Evolutionary conservation across 37 sponge, comb jelly and placozoan genomes (phyloP).

Genomic region (Petrosia ficiformis): DNA sequence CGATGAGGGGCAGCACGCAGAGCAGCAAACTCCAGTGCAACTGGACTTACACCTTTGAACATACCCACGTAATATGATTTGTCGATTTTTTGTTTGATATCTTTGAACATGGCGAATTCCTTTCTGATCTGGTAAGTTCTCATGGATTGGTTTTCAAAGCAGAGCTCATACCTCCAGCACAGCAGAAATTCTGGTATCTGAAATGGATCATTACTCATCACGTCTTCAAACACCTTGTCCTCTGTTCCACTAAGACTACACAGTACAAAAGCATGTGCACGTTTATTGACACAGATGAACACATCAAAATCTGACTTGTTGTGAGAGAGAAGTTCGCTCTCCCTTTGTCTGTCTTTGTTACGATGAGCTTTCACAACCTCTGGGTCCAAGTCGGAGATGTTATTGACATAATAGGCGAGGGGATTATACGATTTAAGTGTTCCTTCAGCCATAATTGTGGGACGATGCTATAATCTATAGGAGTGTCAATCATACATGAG

Average conservation of each 20-base stretch:
- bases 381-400: conserved; percentile 27
- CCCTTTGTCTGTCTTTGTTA: conserved; percentile 16
- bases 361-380: conserved; percentile 27
- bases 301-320: conserved; percentile 25
- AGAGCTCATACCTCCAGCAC: conserved; percentile 56
- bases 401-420: conserved; percentile 50
- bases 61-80: conserved; percentile 35
- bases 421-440: conserved; percentile 45
- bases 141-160: conserved; percentile 27
- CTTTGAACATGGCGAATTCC: conserved; percentile 27
- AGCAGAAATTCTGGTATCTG: conserved; percentile 21
- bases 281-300: conserved; percentile 52
- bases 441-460: no score
- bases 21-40: conserved; percentile 53
- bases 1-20: conserved; percentile 60
- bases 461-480: no score
- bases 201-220: conserved; percentile 11
- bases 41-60: conserved; percentile 11
- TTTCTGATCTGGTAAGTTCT: conserved; percentile 49
- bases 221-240: background rate
- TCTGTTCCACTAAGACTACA: conserved; percentile 13
- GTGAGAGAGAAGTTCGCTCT: background rate
- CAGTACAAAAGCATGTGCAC: conserved; percentile 50
- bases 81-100: conserved; percentile 26
- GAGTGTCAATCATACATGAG: no score